Evolutionary conservation across 1,140 invertebrate species (phyloP).

Genomic region (Sycophaga agraensis): DNA sequence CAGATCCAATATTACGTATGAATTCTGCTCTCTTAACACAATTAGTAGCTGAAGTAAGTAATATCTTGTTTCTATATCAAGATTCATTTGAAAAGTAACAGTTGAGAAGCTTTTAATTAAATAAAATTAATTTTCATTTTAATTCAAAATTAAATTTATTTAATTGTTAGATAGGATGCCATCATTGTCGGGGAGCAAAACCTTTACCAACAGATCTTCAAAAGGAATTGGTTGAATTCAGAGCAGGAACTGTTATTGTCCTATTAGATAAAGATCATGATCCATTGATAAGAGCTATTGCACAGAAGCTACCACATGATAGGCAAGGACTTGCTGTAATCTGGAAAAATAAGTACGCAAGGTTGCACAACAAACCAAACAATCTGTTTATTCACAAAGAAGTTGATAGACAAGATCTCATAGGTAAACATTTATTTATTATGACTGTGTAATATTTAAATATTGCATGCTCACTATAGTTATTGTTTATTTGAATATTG

Average conservation of each 20-base stretch:
- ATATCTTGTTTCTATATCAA: neutral
- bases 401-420: slow-evolving; percentile 50
- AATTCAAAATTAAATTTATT: neutral
- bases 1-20: slow-evolving; percentile 45
- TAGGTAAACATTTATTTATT: slow-evolving; percentile 39
- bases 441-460: neutral
- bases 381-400: slow-evolving; percentile 44
- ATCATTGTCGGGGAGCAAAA: slow-evolving; percentile 50
- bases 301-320: slow-evolving; percentile 41
- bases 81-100: too few species aligned
- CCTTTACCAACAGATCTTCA: slow-evolving; percentile 44
- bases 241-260: slow-evolving; percentile 41
- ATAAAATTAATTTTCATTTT: too few species aligned
- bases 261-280: slow-evolving; percentile 44
- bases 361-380: slow-evolving; percentile 31
- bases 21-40: slow-evolving; percentile 47
- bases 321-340: slow-evolving; percentile 46
- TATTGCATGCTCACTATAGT: too few species aligned
- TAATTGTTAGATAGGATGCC: slow-evolving; percentile 48
- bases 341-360: slow-evolving; percentile 44
- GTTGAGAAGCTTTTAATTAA: too few species aligned
- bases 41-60: slow-evolving; percentile 42
- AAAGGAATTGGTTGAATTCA: slow-evolving; percentile 45
- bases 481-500: too few species aligned
- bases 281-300: slow-evolving; percentile 41